A percentile compares a stretch with the other conserved stretches of the same genome.
Evolutionary conservation across 2,113 vertebrate genomes (phyloP).

Genomic region (Zapus hudsonius): DNA sequence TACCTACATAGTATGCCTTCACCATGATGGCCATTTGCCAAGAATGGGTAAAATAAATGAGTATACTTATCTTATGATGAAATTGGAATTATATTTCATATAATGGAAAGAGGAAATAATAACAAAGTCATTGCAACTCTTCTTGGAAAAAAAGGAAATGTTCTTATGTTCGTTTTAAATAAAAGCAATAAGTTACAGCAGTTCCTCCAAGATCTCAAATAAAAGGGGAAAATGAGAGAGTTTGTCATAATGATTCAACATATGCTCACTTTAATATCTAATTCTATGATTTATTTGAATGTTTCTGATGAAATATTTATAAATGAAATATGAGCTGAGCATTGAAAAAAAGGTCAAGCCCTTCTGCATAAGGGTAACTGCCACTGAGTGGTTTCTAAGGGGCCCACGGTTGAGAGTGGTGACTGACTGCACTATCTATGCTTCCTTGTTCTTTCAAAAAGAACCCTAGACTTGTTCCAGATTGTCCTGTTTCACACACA

Average conservation of each 20-base stretch:
- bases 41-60: slow-evolving; percentile 2
- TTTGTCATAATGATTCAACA: slow-evolving; percentile 17
- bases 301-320: slow-evolving; percentile 8
- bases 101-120: slow-evolving; percentile 1
- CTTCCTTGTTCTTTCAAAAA: not conserved
- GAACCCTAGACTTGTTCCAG: not conserved
- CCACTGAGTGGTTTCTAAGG: not conserved
- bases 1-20: not conserved
- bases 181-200: slow-evolving; percentile 12
- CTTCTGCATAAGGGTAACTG: not conserved
- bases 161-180: slow-evolving; percentile 23
- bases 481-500: not conserved
- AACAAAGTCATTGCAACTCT: not conserved
- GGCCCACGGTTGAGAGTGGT: not conserved
- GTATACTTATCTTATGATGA: not conserved
- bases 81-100: slow-evolving; percentile 38
- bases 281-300: not conserved
- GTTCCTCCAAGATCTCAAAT: not conserved
- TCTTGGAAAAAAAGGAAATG: not conserved
- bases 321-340: not conserved
- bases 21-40: not conserved
- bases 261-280: slow-evolving; percentile 27
- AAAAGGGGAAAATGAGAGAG: not conserved
- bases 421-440: not conserved
- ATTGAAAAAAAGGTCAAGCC: not conserved